phyloP scores from a whole-genome alignment of 2,888 invertebrate species.

The Acanthosoma haemorrhoidale region DNA sequence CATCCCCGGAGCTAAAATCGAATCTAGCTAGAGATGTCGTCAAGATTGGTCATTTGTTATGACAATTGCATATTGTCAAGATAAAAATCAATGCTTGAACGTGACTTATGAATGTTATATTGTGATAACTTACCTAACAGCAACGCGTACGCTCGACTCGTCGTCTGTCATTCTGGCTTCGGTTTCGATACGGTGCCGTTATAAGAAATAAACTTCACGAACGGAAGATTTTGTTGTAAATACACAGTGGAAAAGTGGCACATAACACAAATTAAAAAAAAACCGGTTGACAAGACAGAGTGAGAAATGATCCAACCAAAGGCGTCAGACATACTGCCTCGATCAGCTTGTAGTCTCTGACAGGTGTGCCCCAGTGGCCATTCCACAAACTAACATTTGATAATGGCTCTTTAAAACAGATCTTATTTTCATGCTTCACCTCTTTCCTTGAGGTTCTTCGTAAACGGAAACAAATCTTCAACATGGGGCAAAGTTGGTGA shows the following conservation, averaged over 20 bases:
- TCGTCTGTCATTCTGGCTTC: constrained; percentile 54
- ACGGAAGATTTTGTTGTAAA: background rate
- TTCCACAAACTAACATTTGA: background rate
- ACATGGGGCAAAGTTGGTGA: too few relatives aligned
- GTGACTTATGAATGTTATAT: too few relatives aligned
- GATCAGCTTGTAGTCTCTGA: background rate
- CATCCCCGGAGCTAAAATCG: too few relatives aligned
- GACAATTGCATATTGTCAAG: too few relatives aligned
- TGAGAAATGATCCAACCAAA: background rate
- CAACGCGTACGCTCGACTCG: constrained; percentile 64
- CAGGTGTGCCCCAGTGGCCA: background rate
- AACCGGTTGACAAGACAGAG: too few relatives aligned
- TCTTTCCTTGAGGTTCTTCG: too few relatives aligned
- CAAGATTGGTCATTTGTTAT: too few relatives aligned
- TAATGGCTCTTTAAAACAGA: too few relatives aligned
- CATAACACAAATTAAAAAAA: constrained; percentile 5
- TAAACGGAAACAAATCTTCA: too few relatives aligned
- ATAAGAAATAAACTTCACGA: background rate
- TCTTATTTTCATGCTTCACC: too few relatives aligned
- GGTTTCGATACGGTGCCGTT: background rate
- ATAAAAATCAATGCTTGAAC: too few relatives aligned
- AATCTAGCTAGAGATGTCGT: too few relatives aligned
- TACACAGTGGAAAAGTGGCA: background rate
- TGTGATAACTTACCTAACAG: constrained; percentile 57
- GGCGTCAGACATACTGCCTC: constrained; percentile 1